Evolutionary conservation across 2,113 vertebrate genomes (phyloP), one percentile per base, ranked within the genome.

Genomic region (Thunnus thynnus): DNA sequence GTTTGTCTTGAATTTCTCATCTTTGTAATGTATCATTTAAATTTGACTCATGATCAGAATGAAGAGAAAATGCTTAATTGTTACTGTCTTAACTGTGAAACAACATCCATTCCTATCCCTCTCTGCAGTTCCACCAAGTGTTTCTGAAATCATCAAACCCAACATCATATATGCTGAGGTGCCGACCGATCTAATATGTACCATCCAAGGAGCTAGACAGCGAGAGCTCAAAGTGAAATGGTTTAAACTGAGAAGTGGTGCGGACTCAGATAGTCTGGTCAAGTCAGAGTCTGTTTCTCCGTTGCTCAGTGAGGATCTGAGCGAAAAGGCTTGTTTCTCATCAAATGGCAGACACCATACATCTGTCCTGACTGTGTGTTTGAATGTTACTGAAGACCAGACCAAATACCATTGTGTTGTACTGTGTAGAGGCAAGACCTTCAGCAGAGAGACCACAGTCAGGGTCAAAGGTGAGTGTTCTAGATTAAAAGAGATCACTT

Each of bases 71-170:
- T 2, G 12, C 14, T 9, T 44, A 2, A 27, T 64, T 46, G 10
- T 30, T 46, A 3, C 3, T 16, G 16, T 62, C 2, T 46, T 22
- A 13, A 25, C 11, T 52, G 20, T 52, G 51, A 36, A 54, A 57
- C 17, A 72, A 41, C 36, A 16, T 55, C 1, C 3, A 17, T 20
- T 30, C n/a, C 5, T 22, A 4, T 63, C 11, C 67, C 6, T 32
- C 18, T 76, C 36, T 52, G 25, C 65, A 94, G 92, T 50, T 66
- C 71, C 88, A 10, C 87, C 79, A 3, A 87, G 8, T 22, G 87
- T 94, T 7, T 94, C 92, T n/a, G 68, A 87, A 14, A 91, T 94
- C 41, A 87, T 85, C 60, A 68, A 86, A 5, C 89, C 90, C 13
- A 70, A 70, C 17, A 48, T 92, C 60, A 76, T 87, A 10, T 76